Evolutionary conservation across 1,140 invertebrate genomes (phyloP).

Genomic region (Macrosteles quadrilineatus): DNA sequence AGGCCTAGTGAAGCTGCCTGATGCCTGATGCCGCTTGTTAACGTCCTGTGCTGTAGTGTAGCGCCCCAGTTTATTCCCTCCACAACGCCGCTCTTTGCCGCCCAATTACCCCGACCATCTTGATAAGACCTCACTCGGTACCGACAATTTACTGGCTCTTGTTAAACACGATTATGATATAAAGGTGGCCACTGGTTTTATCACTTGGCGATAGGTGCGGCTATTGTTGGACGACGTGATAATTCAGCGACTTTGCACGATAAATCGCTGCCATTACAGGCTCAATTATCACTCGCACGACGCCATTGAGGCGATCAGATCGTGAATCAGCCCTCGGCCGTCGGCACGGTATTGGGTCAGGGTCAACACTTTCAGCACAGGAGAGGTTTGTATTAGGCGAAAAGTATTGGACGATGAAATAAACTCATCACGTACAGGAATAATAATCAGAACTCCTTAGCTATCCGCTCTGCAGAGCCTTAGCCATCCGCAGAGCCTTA

Average conservation of each 20-base stretch:
- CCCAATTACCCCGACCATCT: slow-evolving; percentile 3
- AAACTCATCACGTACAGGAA: too few relatives aligned
- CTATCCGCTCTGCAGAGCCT: too few relatives aligned
- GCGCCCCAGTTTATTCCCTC: neutral
- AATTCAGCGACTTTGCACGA: neutral
- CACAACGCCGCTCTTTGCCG: neutral
- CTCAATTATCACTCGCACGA: too few relatives aligned
- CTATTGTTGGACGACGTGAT: slow-evolving; percentile 4
- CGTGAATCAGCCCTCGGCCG: too few relatives aligned
- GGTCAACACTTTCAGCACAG: too few relatives aligned
- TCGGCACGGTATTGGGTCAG: too few relatives aligned
- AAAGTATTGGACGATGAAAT: too few relatives aligned
- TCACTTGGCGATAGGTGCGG: slow-evolving; percentile 5
- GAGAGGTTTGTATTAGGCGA: too few relatives aligned
- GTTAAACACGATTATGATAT: slow-evolving; percentile 14
- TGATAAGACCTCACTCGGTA: neutral
- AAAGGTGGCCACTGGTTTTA: slow-evolving; percentile 8
- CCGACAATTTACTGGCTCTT: slow-evolving; percentile 16
- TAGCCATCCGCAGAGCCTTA: too few relatives aligned
- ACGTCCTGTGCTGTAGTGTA: neutral
- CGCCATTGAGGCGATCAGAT: too few relatives aligned
- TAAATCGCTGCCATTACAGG: too few relatives aligned
- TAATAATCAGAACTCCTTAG: too few relatives aligned
- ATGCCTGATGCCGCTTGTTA: neutral
- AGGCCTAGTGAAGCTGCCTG: neutral